Conservation (phyloP, 1,140 invertebrate species). For the Hormaphis cornu region DNA sequence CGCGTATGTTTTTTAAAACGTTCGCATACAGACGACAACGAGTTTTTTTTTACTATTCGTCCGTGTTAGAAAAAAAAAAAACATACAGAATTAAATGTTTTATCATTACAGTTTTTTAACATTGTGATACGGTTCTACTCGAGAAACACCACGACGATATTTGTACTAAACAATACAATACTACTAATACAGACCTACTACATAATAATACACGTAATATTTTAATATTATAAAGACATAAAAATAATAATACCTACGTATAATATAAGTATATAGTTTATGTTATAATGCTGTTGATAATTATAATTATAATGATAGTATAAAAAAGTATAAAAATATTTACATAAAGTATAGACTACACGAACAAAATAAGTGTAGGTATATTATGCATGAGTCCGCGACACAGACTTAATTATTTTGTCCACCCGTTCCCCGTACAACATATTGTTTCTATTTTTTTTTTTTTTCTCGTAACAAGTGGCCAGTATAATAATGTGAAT, state of each 20-base stretch:
- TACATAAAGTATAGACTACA: slow-evolving; percentile 26
- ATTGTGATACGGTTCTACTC: neutral
- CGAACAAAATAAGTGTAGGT: slow-evolving; percentile 19
- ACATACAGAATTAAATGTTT: too few species aligned
- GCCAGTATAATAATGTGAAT: slow-evolving; percentile 20
- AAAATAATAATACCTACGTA: neutral
- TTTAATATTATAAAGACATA: neutral
- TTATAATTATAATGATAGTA: neutral
- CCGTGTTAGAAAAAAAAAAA: too few species aligned
- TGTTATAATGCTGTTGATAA: slow-evolving; percentile 1
- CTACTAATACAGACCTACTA: neutral
- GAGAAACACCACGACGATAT: neutral
- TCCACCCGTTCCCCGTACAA: neutral
- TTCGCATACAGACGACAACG: neutral
- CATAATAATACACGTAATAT: neutral
- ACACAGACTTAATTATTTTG: slow-evolving; percentile 1
- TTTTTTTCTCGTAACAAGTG: slow-evolving; percentile 16
- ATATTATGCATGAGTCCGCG: slow-evolving; percentile 11
- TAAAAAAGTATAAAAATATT: slow-evolving; percentile 31
- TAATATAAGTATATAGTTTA: neutral
- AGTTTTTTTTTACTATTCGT: too few species aligned
- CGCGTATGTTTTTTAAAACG: neutral
- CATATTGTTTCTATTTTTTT: neutral
- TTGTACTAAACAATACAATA: neutral
- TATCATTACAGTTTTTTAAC: too few species aligned